These are phyloP conservation scores for Styela plicata DNA, from an alignment of 23 tunicate genomes.

Conservation along the genomic window DNA sequence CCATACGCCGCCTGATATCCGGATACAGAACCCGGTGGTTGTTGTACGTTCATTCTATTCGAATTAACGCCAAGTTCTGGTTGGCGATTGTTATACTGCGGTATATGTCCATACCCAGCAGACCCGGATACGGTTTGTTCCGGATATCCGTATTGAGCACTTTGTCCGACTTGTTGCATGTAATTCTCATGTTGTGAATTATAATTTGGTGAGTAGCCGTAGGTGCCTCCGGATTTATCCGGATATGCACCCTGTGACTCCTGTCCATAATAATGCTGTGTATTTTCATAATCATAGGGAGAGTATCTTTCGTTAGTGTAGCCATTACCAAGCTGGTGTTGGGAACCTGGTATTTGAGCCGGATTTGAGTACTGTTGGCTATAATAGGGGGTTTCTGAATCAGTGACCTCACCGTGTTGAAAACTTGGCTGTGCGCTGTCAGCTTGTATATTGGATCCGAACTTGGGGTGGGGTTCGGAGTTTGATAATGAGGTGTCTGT, in stretches of 20 bases:
- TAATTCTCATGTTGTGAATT: not conserved
- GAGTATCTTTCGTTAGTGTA: too few species aligned
- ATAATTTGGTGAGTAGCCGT: not conserved
- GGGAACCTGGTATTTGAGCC: not conserved
- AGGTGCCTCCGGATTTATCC: not conserved
- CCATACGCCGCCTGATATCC: not conserved
- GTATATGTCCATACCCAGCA: not conserved
- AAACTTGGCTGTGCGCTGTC: not conserved
- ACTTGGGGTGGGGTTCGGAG: not conserved
- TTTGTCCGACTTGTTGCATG: not conserved
- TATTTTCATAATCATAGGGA: not conserved
- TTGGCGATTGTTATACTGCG: not conserved
- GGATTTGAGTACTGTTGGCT: not conserved
- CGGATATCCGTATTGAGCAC: not conserved
- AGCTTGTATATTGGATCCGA: not conserved
- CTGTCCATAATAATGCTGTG: not conserved
- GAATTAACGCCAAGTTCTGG: not conserved
- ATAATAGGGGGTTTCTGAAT: too few species aligned
- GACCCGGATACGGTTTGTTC: not conserved
- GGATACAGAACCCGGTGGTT: not conserved
- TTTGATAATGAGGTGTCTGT: not conserved
- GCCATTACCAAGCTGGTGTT: too few species aligned
- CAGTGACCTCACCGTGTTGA: too few species aligned
- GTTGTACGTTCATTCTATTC: not conserved
- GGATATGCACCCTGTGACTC: not conserved